phyloP scores from a whole-genome alignment of 2,888 invertebrate species.

The Melangyna quadrimaculata region DNA sequence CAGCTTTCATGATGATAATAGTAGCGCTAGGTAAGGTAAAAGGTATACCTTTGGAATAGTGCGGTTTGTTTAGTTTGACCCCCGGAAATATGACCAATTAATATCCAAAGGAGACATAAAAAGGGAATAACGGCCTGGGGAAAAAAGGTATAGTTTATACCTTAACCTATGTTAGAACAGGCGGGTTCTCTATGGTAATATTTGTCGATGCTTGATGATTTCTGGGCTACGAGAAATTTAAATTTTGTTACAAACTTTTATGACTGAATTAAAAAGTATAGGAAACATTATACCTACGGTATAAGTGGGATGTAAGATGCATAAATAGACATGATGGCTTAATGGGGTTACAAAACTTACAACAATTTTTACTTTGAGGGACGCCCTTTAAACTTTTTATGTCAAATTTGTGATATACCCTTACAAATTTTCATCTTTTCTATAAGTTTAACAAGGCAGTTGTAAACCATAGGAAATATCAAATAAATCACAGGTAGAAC shows the following conservation, averaged over 20 bases:
- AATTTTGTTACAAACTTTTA: neutral
- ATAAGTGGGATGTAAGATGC: neutral
- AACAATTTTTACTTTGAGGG: too few relatives aligned
- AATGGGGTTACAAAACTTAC: too few relatives aligned
- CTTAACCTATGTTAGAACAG: neutral
- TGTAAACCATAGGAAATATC: too few relatives aligned
- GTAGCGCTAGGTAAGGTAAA: neutral
- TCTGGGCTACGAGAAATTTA: neutral
- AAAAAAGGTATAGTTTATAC: neutral
- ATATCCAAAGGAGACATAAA: slow-evolving; percentile 9
- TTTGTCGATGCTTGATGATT: neutral
- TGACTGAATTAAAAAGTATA: neutral
- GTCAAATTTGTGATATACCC: too few relatives aligned
- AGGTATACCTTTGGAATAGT: too few relatives aligned
- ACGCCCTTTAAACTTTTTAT: too few relatives aligned
- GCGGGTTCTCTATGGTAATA: neutral
- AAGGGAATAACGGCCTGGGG: neutral
- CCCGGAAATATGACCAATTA: slow-evolving; percentile 48
- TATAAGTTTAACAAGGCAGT: too few relatives aligned
- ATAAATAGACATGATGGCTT: neutral
- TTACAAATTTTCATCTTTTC: too few relatives aligned
- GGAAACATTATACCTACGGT: neutral
- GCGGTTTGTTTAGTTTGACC: slow-evolving; percentile 29
- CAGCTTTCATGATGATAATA: neutral
- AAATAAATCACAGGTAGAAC: too few relatives aligned